Base-by-base conservation (phyloP, 1,140 invertebrate genomes). In the Lutraria rhynchaena region DNA sequence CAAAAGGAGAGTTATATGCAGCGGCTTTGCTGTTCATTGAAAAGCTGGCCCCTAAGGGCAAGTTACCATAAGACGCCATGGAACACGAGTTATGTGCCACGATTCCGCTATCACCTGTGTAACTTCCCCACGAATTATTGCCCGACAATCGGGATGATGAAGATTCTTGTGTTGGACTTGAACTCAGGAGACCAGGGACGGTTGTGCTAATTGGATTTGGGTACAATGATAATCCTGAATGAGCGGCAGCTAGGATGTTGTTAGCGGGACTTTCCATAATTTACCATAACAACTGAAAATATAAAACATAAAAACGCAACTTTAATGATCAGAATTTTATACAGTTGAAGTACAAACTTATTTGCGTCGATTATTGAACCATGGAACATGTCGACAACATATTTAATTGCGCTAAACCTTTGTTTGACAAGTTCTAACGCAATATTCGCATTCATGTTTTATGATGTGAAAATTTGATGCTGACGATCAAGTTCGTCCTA, bases 11-110 rank as follows among this genome's bases (percentile, higher is more conserved):
- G 60, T 85, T 84, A 71, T 87, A 88, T 11, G 87, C 81, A 11
- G 87, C 82, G 3, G 87, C 85, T 76, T 91, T 91, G 51, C 85
- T 87, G 83, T 89, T 91, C 87, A 90, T 89, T n/a, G 88, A 84
- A 69, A 90, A 90, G 1, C 87, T 89, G 4, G 90, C 86, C 29
- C 89, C 88, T 5, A 91, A 71, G 51, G 88, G 88, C 22, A 89
- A 82, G 78, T 90, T 91, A 22, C 88, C 86, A 81, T 90, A 90
- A 7, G 89, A 89, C n/a, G 89, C 82, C 88, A 91, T 90, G 41
- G 88, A 87, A 51, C 90, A 91, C 37, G 88, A 89, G 67, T 90
- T 90, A 76, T 90, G 89, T 13, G 85, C 83, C 9, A 85, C 84
- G 1, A 89, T 70, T 49, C 80, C 70, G 29, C 82, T 78, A 33